Evolutionary conservation across 2,888 invertebrate species (phyloP).

Genomic region (Torymus auratus): DNA sequence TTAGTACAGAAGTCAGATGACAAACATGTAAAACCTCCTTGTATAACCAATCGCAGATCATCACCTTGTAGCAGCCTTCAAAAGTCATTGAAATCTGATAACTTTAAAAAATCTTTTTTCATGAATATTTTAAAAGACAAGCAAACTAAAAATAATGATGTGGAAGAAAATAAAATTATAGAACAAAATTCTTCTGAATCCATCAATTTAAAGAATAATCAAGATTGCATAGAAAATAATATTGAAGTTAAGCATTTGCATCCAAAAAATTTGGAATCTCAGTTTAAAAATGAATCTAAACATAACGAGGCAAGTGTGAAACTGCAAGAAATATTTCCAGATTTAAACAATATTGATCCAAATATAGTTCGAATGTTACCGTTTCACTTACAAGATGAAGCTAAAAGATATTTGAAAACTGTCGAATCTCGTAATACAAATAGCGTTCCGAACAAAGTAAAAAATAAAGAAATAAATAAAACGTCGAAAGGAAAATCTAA

Average conservation of each 20-base stretch:
- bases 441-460: constrained; percentile 52
- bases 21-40: neutral
- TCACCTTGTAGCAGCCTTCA: constrained; percentile 55
- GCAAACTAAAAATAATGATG: constrained; percentile 27
- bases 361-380: constrained; percentile 75
- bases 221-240: neutral
- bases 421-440: constrained; percentile 20
- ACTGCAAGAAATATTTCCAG: constrained; percentile 76
- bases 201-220: no score
- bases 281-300: neutral
- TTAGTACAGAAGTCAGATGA: neutral
- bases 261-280: no score
- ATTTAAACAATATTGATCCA: constrained; percentile 75
- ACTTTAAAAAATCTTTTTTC: constrained; percentile 72
- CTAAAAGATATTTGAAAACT: constrained; percentile 64
- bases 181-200: neutral
- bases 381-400: constrained; percentile 71
- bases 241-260: no score
- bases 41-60: constrained; percentile 21
- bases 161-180: neutral
- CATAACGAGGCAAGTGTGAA: constrained; percentile 48
- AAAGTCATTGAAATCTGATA: constrained; percentile 60
- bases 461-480: constrained; percentile 58
- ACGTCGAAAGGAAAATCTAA: constrained; percentile 60
- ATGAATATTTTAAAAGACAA: constrained; percentile 69